These are phyloP conservation scores for Xylota sylvarum DNA, from an alignment of 2,888 invertebrate genomes.

Conservation along the genomic window DNA sequence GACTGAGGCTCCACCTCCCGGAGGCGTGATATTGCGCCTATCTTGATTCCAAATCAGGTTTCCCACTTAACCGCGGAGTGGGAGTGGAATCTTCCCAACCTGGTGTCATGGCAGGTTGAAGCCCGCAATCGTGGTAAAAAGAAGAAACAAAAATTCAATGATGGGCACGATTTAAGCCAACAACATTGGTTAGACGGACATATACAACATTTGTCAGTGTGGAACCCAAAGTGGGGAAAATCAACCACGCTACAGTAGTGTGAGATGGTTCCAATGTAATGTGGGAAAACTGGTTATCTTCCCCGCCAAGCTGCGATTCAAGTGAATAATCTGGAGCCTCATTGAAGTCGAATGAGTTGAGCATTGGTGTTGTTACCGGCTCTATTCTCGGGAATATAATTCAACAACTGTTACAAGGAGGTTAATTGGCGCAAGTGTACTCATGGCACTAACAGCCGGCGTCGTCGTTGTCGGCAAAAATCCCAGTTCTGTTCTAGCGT, in stretches of 20 bases:
- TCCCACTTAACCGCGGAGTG: conserved; percentile 48
- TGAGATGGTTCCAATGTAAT: conserved; percentile 12
- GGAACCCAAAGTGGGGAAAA: conserved; percentile 59
- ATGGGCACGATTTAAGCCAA: conserved; percentile 65
- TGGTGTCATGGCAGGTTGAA: conserved; percentile 65
- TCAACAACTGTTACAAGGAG: conserved; percentile 46
- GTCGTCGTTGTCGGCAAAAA: conserved; percentile 7
- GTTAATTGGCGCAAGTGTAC: conserved; percentile 70
- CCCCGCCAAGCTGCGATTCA: neutral
- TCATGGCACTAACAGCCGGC: conserved; percentile 6
- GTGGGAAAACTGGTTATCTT: conserved; percentile 69
- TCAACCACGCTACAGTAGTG: conserved; percentile 36
- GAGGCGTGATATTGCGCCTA: conserved; percentile 72
- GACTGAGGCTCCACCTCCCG: conserved; percentile 64
- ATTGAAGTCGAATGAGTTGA: conserved; percentile 51
- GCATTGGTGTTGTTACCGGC: conserved; percentile 40
- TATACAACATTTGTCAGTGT: conserved; percentile 22
- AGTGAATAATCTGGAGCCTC: conserved; percentile 30
- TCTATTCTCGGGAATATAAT: conserved; percentile 34
- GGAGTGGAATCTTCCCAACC: conserved; percentile 47
- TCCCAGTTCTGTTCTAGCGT: conserved; percentile 47
- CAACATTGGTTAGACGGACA: conserved; percentile 51
- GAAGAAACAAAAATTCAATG: conserved; percentile 63
- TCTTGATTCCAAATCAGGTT: conserved; percentile 69
- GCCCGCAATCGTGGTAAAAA: neutral